phyloP scores from a whole-genome alignment of 1,140 invertebrate genomes.

The Aphidius gifuensis region DNA sequence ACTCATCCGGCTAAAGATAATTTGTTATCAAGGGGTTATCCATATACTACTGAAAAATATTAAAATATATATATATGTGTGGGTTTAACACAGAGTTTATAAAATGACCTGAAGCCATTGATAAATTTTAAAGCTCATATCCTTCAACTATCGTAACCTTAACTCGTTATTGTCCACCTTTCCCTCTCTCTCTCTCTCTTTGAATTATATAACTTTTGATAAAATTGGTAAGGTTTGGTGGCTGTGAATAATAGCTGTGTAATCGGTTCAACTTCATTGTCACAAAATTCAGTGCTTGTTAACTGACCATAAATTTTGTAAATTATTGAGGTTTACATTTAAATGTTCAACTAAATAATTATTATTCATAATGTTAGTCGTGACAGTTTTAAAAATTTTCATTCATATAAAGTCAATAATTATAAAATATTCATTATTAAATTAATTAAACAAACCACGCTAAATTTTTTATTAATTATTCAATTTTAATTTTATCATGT shows the following conservation, averaged over 20 bases:
- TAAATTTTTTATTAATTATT: too few species aligned
- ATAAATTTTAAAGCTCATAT: slow-evolving; percentile 9
- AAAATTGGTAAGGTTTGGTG: slow-evolving; percentile 14
- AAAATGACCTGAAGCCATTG: not conserved
- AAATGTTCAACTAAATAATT: not conserved
- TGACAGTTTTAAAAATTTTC: too few species aligned
- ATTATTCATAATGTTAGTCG: not conserved
- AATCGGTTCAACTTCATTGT: slow-evolving; percentile 20
- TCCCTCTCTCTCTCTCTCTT: too few species aligned
- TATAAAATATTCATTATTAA: too few species aligned
- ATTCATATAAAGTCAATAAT: too few species aligned
- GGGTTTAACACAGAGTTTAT: too few species aligned
- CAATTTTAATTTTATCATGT: too few species aligned
- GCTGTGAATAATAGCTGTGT: slow-evolving; percentile 18
- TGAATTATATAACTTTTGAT: too few species aligned
- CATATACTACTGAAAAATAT: too few species aligned
- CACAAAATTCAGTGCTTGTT: slow-evolving; percentile 11
- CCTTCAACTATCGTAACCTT: slow-evolving; percentile 12
- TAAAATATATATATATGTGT: too few species aligned
- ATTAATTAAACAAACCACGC: too few species aligned
- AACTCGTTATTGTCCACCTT: slow-evolving; percentile 11
- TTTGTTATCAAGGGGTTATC: slow-evolving; percentile 16
- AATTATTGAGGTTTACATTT: slow-evolving; percentile 6
- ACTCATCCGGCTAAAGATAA: slow-evolving; percentile 20
- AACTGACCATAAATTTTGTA: slow-evolving; percentile 12